Percentiles rank a stretch among this genome's conserved stretches.
phyloP scores from a whole-genome alignment of 2,113 vertebrate genomes.

The Sinocyclocheilus anshuiensis region DNA sequence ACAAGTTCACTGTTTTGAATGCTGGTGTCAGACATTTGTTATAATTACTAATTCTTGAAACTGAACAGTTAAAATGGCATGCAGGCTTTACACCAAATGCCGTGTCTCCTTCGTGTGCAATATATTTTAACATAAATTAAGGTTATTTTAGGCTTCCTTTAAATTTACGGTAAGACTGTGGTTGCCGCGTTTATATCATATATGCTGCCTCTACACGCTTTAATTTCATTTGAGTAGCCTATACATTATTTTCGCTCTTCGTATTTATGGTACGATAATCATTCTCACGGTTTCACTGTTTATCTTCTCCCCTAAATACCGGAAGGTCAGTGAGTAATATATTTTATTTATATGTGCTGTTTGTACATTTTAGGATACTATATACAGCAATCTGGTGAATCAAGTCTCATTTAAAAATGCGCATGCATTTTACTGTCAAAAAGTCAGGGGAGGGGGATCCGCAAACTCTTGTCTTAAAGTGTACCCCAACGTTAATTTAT shows the following conservation, averaged over 20 bases:
- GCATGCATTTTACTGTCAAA: neutral
- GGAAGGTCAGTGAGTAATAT: neutral
- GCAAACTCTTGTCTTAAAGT: constrained; percentile 1
- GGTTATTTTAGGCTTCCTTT: neutral
- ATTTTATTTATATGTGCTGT: neutral
- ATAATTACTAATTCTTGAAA: neutral
- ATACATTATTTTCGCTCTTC: neutral
- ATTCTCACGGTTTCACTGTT: neutral
- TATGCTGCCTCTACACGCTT: neutral
- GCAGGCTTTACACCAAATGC: neutral
- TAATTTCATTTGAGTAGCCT: neutral
- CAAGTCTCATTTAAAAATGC: neutral
- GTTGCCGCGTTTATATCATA: neutral
- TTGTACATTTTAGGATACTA: neutral
- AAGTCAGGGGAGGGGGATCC: neutral
- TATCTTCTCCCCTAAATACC: neutral
- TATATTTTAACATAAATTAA: neutral
- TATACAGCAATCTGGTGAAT: neutral
- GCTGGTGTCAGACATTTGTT: neutral
- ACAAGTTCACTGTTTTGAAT: neutral
- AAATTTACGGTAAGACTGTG: neutral
- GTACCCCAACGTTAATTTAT: neutral
- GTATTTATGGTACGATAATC: neutral
- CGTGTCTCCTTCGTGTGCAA: neutral
- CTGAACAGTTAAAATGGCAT: neutral